These are phyloP conservation scores for Metalampra italica DNA, from an alignment of 2,888 invertebrate genomes.

Conservation along the genomic window DNA sequence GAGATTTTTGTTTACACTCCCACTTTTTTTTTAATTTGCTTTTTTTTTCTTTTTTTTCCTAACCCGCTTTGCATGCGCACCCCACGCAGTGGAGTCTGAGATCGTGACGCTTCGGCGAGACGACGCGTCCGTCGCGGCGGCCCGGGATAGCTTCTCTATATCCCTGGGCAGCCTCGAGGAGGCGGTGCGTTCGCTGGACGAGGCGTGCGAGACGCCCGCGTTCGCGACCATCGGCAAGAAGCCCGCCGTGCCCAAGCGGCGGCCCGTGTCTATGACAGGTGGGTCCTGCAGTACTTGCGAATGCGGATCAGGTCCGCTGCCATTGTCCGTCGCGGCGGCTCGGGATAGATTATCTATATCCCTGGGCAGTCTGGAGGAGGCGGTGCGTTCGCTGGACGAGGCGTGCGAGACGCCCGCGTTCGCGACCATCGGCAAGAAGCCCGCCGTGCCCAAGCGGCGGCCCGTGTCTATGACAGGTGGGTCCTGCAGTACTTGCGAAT, in stretches of 20 bases:
- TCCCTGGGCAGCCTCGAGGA: slow-evolving; percentile 71
- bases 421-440: slow-evolving; percentile 71
- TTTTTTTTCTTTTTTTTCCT: slow-evolving; percentile 25
- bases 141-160: slow-evolving; percentile 69
- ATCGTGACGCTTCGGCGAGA: slow-evolving; percentile 76
- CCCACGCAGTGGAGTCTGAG: slow-evolving; percentile 58
- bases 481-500: slow-evolving; percentile 13
- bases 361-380: slow-evolving; percentile 69
- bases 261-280: slow-evolving; percentile 82
- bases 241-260: slow-evolving; percentile 72
- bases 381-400: slow-evolving; percentile 64
- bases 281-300: slow-evolving; percentile 22
- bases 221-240: slow-evolving; percentile 72
- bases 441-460: slow-evolving; percentile 73
- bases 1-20: neutral
- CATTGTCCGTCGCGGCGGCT: slow-evolving; percentile 58
- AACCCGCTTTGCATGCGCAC: slow-evolving; percentile 46
- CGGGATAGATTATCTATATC: slow-evolving; percentile 71
- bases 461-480: slow-evolving; percentile 81
- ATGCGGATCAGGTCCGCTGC: no score
- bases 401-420: slow-evolving; percentile 58
- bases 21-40: slow-evolving; percentile 1
- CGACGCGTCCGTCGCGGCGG: slow-evolving; percentile 65
- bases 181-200: slow-evolving; percentile 65
- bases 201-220: slow-evolving; percentile 55